phyloP scores from a whole-genome alignment of 2,113 vertebrate genomes.

The Varanus salvator region DNA sequence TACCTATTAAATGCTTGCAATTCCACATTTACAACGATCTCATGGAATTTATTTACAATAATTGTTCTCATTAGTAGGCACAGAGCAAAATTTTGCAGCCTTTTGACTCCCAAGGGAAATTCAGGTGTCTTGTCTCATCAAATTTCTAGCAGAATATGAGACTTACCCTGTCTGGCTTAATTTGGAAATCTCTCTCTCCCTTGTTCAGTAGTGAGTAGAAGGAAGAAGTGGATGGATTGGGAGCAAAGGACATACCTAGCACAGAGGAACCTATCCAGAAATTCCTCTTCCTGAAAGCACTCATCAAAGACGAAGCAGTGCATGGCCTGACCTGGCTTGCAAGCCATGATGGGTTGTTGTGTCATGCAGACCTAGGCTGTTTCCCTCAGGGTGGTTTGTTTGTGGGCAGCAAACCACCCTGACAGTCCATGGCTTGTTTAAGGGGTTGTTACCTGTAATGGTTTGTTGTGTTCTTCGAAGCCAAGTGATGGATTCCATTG shows the following conservation, averaged over 20 bases:
- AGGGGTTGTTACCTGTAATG: too few relatives aligned
- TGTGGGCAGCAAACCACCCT: too few relatives aligned
- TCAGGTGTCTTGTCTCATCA: constrained; percentile 24
- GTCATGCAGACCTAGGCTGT: too few relatives aligned
- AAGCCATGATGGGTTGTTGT: too few relatives aligned
- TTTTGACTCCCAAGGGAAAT: constrained; percentile 8
- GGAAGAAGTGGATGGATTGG: neutral
- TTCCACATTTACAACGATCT: neutral
- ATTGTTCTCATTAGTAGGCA: constrained; percentile 16
- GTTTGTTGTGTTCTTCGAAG: too few relatives aligned
- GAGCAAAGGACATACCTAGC: neutral
- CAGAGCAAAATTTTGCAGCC: constrained; percentile 5
- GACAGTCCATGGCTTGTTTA: too few relatives aligned
- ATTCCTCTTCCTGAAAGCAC: neutral
- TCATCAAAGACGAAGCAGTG: too few relatives aligned
- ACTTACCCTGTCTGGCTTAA: neutral
- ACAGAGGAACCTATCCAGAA: neutral
- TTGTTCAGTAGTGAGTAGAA: neutral
- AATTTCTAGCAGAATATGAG: neutral
- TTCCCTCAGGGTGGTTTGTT: too few relatives aligned
- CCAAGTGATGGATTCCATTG: too few relatives aligned
- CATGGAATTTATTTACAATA: constrained; percentile 4
- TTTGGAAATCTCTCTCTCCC: neutral
- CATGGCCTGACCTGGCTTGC: too few relatives aligned
- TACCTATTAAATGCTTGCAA: constrained; percentile 3